Percentiles rank a stretch among this genome's conserved stretches.
Conservation (phyloP, 2,797 vertebrate species). For the Dendrocincla tyrannina region DNA sequence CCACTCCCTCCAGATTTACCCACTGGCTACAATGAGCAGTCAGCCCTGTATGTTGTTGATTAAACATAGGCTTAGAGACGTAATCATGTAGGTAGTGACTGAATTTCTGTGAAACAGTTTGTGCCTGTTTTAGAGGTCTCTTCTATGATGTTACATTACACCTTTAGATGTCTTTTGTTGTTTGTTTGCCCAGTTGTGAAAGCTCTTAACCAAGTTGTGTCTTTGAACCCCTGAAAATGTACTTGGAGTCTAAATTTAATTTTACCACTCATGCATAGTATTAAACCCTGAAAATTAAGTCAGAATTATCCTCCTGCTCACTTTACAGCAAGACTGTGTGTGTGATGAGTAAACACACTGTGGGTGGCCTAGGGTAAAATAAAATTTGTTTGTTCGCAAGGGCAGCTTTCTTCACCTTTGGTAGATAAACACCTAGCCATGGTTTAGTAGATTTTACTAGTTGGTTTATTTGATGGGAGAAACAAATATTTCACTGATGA, state of each 20-base stretch:
- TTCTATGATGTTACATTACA: background rate
- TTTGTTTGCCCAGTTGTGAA: background rate
- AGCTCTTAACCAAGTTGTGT: background rate
- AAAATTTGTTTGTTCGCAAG: constrained; percentile 28
- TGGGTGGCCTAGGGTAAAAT: constrained; percentile 60
- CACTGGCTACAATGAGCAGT: background rate
- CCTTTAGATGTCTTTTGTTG: background rate
- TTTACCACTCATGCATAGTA: background rate
- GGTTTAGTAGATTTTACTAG: background rate
- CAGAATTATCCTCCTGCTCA: constrained; percentile 27
- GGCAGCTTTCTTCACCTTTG: constrained; percentile 28
- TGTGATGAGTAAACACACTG: constrained; percentile 50
- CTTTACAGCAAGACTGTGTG: constrained; percentile 34
- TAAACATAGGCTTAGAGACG: background rate
- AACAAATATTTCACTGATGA: background rate
- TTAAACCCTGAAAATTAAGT: constrained; percentile 38
- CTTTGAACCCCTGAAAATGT: background rate
- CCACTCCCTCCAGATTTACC: background rate
- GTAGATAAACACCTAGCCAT: constrained; percentile 9
- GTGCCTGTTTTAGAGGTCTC: background rate
- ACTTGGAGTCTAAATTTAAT: constrained; percentile 13
- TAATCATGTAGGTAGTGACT: background rate
- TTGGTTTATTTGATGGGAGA: background rate
- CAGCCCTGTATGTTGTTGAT: background rate
- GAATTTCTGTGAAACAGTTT: background rate